Evolutionary conservation across 2,797 vertebrate genomes (phyloP).

Genomic region (Manis crassicaudata): DNA sequence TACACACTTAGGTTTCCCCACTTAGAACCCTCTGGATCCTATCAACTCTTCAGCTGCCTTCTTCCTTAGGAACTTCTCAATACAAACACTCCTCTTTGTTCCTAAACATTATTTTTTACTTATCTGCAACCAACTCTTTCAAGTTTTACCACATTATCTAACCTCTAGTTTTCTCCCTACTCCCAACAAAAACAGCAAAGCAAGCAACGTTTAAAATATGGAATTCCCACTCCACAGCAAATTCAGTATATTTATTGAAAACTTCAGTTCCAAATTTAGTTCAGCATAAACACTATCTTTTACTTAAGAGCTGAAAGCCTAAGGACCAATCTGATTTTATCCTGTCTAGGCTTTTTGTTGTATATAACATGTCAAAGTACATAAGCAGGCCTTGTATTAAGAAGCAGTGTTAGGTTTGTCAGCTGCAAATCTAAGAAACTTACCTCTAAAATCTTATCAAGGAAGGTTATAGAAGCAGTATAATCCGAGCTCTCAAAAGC

Average conservation of each 20-base stretch:
- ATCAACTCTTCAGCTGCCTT: not conserved
- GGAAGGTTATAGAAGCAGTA: slow-evolving; percentile 86
- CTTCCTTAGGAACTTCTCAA: not conserved
- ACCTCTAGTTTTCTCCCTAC: not conserved
- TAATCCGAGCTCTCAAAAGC: slow-evolving; percentile 90
- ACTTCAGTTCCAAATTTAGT: not conserved
- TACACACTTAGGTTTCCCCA: not conserved
- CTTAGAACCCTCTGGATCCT: not conserved
- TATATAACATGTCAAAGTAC: not conserved
- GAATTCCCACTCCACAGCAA: not conserved
- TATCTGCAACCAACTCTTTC: slow-evolving; percentile 19
- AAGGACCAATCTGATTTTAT: not conserved
- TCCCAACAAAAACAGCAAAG: not conserved
- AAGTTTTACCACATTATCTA: slow-evolving; percentile 31
- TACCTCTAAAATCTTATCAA: slow-evolving; percentile 94
- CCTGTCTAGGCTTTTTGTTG: not conserved
- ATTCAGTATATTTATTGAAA: not conserved
- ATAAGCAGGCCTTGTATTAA: not conserved
- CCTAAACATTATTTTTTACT: not conserved
- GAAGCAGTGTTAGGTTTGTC: not conserved
- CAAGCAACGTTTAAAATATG: not conserved
- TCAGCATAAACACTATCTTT: not conserved
- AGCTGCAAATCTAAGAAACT: slow-evolving; percentile 67
- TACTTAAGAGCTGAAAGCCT: not conserved
- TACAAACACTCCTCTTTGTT: not conserved